These are phyloP conservation scores for Penaeus japonicus DNA, from an alignment of 1,140 invertebrate genomes.

Conservation along the genomic window DNA sequence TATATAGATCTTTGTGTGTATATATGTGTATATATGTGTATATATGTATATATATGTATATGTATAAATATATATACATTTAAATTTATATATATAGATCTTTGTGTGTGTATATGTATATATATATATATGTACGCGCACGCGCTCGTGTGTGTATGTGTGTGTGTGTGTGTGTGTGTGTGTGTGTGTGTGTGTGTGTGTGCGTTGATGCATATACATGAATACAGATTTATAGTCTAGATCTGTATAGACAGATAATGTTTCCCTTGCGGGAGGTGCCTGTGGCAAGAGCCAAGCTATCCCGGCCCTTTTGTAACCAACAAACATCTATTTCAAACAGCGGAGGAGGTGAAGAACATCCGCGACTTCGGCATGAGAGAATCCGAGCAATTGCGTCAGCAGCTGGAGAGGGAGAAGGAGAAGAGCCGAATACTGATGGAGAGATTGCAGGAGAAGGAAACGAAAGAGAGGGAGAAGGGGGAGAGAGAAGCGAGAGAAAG, in stretches of 20 bases:
- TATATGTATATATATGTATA: neutral
- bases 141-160: no score
- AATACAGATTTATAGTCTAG: no score
- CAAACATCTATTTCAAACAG: neutral
- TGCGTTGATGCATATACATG: no score
- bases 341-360: slow-evolving; percentile 25
- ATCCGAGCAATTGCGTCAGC: slow-evolving; percentile 29
- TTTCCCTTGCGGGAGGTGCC: no score
- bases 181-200: no score
- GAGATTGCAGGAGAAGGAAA: slow-evolving; percentile 35
- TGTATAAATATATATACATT: neutral
- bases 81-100: slow-evolving; percentile 1
- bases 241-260: no score
- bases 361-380: neutral
- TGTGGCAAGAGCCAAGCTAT: no score
- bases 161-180: neutral
- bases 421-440: slow-evolving; percentile 46
- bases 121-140: neutral
- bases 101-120: neutral
- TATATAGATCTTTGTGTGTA: neutral
- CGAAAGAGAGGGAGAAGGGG: slow-evolving; percentile 9
- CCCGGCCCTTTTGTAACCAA: neutral
- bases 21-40: neutral
- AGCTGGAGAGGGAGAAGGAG: slow-evolving; percentile 42
- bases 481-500: slow-evolving; percentile 33